phyloP scores from a whole-genome alignment of 1,140 invertebrate genomes.

The Dinothrombium tinctorium region DNA sequence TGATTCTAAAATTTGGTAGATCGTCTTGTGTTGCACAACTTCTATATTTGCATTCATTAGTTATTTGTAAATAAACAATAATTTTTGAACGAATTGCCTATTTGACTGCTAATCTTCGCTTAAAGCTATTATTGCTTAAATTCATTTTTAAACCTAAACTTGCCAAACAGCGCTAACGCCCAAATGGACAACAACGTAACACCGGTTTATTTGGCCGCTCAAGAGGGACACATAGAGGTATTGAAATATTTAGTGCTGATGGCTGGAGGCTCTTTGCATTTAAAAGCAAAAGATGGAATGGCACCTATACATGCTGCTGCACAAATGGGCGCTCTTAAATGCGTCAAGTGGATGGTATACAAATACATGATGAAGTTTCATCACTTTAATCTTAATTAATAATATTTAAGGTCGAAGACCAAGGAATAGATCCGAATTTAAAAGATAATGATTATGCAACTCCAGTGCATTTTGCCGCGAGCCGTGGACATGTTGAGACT shows the following conservation, averaged over 20 bases:
- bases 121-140: no score
- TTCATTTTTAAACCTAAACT: constrained; percentile 1
- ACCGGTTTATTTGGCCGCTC: constrained; percentile 61
- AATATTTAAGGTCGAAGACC: constrained; percentile 44
- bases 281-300: constrained; percentile 64
- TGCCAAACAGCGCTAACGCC: constrained; percentile 61
- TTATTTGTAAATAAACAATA: no score
- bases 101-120: no score
- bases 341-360: no score
- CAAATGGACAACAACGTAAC: constrained; percentile 74
- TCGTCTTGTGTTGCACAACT: no score
- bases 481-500: constrained; percentile 47
- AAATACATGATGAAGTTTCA: constrained; percentile 51
- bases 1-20: no score
- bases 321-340: constrained; percentile 59
- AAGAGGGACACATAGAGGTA: constrained; percentile 59
- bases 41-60: no score
- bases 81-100: no score
- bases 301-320: constrained; percentile 60
- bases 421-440: constrained; percentile 52
- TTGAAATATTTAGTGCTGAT: constrained; percentile 53
- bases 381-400: not conserved
- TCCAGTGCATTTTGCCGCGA: constrained; percentile 38
- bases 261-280: constrained; percentile 45
- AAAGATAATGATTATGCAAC: constrained; percentile 60